These are phyloP conservation scores for Labrus mixtus DNA, from an alignment of 2,113 vertebrate species.

Conservation along the genomic window DNA sequence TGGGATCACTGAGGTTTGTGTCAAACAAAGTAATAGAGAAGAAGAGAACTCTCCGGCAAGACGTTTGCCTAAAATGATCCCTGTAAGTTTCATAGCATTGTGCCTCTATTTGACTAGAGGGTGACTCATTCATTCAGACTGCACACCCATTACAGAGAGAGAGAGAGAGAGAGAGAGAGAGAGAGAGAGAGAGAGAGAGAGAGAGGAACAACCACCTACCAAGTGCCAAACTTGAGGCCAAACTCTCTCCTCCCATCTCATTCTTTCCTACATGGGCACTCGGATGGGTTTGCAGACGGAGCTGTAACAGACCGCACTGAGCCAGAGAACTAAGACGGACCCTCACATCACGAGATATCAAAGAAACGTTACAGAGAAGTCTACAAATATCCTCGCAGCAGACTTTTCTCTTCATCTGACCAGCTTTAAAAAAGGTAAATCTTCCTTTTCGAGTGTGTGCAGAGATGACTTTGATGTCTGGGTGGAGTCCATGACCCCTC, in stretches of 20 bases:
- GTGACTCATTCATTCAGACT: constrained; percentile 73
- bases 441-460: accelerated
- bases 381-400: background rate
- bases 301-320: constrained; percentile 28
- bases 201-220: constrained; percentile 46
- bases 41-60: background rate
- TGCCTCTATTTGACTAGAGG: constrained; percentile 8
- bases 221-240: constrained; percentile 69
- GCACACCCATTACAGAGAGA: constrained; percentile 35
- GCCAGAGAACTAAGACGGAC: background rate
- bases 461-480: constrained; percentile 23
- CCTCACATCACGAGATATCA: background rate
- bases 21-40: background rate
- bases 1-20: background rate
- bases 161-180: background rate
- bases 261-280: constrained; percentile 78
- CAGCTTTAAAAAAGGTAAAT: constrained; percentile 60
- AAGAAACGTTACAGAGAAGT: constrained; percentile 2
- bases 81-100: constrained; percentile 16
- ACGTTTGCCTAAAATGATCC: constrained; percentile 26
- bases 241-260: constrained; percentile 72
- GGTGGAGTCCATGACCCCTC: constrained; percentile 62
- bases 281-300: constrained; percentile 40
- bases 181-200: constrained; percentile 10
- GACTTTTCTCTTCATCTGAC: background rate